Conservation (phyloP, 2,797 vertebrate species). For the Novumbra hubbsi region DNA sequence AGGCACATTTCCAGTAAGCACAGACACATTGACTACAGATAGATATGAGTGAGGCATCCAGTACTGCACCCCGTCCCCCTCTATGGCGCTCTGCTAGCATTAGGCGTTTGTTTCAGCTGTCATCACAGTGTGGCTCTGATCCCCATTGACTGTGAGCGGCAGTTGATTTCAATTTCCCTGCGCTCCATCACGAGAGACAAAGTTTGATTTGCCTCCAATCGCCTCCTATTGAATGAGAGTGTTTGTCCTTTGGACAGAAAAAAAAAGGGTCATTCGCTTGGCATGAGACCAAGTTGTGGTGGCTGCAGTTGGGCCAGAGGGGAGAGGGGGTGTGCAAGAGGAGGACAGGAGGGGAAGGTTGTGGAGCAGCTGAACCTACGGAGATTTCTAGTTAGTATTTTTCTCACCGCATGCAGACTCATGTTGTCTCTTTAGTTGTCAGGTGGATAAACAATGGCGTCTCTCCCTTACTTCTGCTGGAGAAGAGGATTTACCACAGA, state of each 20-base stretch:
- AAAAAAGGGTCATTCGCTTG: slow-evolving; percentile 2
- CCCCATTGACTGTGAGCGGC: slow-evolving; percentile 56
- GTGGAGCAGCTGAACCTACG: background rate
- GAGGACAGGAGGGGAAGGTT: background rate
- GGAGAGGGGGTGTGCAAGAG: background rate
- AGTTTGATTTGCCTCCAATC: slow-evolving; percentile 59
- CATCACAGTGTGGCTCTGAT: slow-evolving; percentile 52
- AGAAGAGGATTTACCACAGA: background rate
- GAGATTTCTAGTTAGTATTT: background rate
- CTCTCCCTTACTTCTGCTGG: slow-evolving; percentile 14
- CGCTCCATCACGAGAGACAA: slow-evolving; percentile 32
- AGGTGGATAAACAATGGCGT: no score
- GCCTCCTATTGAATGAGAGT: slow-evolving; percentile 29
- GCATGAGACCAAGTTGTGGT: background rate
- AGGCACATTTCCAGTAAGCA: slow-evolving; percentile 51
- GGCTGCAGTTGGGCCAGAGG: background rate
- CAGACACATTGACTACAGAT: slow-evolving; percentile 39
- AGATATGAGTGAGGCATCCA: background rate
- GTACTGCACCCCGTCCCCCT: background rate
- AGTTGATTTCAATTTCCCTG: slow-evolving; percentile 64
- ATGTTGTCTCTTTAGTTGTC: slow-evolving; percentile 27
- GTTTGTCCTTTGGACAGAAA: slow-evolving; percentile 24
- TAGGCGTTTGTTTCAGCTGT: slow-evolving; percentile 42
- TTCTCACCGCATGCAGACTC: background rate
- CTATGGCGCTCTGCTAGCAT: no score